phyloP scores from a whole-genome alignment of 2,888 invertebrate species.

The Gymnocheta viridis region DNA sequence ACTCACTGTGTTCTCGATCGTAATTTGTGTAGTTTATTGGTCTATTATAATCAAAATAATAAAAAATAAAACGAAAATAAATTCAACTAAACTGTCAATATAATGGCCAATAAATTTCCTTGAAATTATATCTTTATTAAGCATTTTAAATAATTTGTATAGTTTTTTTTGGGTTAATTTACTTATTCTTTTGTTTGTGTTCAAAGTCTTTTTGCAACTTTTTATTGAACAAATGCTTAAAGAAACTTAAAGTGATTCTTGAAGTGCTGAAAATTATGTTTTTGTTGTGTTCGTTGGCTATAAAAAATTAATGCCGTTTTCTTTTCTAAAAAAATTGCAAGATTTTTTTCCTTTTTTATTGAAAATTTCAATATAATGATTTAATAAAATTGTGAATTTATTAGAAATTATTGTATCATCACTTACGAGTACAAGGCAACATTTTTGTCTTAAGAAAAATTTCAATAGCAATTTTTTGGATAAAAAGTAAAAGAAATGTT shows the following conservation, averaged over 20 bases:
- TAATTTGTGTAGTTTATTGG: conserved; percentile 65
- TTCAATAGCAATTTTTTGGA: too few relatives aligned
- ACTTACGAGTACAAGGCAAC: too few relatives aligned
- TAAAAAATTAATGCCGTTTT: too few relatives aligned
- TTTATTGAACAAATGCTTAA: not conserved
- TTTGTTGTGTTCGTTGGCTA: not conserved
- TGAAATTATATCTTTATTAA: conserved; percentile 32
- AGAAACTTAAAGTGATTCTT: not conserved
- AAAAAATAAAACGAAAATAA: conserved; percentile 49
- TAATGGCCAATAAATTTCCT: conserved; percentile 54
- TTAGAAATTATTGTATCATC: too few relatives aligned
- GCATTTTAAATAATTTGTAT: conserved; percentile 4
- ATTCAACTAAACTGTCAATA: conserved; percentile 51
- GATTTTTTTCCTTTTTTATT: too few relatives aligned
- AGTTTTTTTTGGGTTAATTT: not conserved
- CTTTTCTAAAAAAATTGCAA: too few relatives aligned
- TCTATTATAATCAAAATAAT: conserved; percentile 53
- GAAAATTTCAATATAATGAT: too few relatives aligned
- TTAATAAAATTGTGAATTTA: too few relatives aligned
- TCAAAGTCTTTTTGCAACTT: not conserved
- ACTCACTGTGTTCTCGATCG: conserved; percentile 24
- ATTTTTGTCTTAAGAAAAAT: too few relatives aligned
- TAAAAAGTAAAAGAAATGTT: too few relatives aligned
- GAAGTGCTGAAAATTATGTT: not conserved
- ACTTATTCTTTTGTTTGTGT: not conserved